A percentile compares a stretch with the other conserved stretches of the same genome.
phyloP scores from a whole-genome alignment of 2,888 invertebrate species.

The Epinotia bilunana region DNA sequence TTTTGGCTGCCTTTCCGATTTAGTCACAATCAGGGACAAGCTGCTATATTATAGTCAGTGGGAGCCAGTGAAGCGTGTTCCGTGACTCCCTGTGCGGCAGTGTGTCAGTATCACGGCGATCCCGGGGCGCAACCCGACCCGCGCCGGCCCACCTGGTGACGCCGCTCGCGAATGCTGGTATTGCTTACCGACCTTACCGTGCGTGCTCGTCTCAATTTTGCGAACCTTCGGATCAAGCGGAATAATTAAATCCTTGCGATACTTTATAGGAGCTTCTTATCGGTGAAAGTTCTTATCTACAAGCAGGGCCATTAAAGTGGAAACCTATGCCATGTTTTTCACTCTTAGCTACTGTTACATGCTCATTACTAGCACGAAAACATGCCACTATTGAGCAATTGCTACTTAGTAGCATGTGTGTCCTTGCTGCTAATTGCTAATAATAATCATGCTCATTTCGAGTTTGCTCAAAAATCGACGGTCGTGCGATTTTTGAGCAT shows the following conservation, averaged over 20 bases:
- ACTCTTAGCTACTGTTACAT: too few species aligned
- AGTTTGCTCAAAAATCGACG: too few species aligned
- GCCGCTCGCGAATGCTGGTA: background rate
- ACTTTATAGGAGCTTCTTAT: background rate
- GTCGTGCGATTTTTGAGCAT: too few species aligned
- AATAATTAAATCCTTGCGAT: background rate
- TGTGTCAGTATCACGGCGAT: slow-evolving; percentile 14
- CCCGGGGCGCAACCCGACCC: background rate
- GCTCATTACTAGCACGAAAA: too few species aligned
- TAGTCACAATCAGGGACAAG: background rate
- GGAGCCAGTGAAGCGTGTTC: slow-evolving; percentile 3
- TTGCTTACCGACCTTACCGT: background rate
- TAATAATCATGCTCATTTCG: too few species aligned
- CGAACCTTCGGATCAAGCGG: background rate
- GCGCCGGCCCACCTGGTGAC: slow-evolving; percentile 13
- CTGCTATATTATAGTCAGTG: too few species aligned
- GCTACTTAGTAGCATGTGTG: too few species aligned
- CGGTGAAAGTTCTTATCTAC: background rate
- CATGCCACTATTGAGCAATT: too few species aligned
- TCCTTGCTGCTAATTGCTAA: too few species aligned
- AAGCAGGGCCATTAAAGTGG: too few species aligned
- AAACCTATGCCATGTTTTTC: too few species aligned
- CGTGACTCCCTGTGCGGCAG: slow-evolving; percentile 11
- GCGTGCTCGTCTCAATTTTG: slow-evolving; percentile 7
- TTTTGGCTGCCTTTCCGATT: background rate